A percentile compares a stretch with the other conserved stretches of the same genome.
phyloP scores from a whole-genome alignment of 2,113 vertebrate genomes.

The Eubucco bourcierii region DNA sequence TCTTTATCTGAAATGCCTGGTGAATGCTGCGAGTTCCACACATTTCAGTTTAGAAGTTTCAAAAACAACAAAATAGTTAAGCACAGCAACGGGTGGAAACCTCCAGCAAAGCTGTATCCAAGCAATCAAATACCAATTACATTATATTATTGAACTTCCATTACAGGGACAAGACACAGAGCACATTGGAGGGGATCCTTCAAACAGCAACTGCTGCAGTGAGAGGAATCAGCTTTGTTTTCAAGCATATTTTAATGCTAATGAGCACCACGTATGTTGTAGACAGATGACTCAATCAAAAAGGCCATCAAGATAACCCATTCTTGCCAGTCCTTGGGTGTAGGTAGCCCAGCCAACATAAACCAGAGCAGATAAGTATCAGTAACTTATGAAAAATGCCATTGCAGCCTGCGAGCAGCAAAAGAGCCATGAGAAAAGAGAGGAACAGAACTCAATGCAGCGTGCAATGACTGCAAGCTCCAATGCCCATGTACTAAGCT shows the following conservation, averaged over 20 bases:
- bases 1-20: neutral
- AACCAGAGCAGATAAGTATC: slow-evolving; percentile 62
- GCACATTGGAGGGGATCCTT: neutral
- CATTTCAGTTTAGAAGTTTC: neutral
- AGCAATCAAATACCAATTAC: neutral
- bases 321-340: neutral
- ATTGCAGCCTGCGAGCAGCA: slow-evolving; percentile 54
- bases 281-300: slow-evolving; percentile 25
- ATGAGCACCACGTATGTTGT: neutral
- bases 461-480: slow-evolving; percentile 63
- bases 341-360: neutral
- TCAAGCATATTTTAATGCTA: neutral
- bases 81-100: neutral
- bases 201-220: neutral
- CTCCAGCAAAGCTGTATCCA: neutral
- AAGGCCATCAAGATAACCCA: neutral
- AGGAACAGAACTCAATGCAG: slow-evolving; percentile 52
- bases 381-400: slow-evolving; percentile 67
- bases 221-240: neutral
- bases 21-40: neutral
- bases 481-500: slow-evolving; percentile 67
- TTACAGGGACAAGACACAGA: neutral
- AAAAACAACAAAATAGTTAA: neutral
- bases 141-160: neutral
- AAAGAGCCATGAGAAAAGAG: slow-evolving; percentile 53